phyloP scores from a whole-genome alignment of 2,113 vertebrate genomes.

The Antechinus stuartii region DNA sequence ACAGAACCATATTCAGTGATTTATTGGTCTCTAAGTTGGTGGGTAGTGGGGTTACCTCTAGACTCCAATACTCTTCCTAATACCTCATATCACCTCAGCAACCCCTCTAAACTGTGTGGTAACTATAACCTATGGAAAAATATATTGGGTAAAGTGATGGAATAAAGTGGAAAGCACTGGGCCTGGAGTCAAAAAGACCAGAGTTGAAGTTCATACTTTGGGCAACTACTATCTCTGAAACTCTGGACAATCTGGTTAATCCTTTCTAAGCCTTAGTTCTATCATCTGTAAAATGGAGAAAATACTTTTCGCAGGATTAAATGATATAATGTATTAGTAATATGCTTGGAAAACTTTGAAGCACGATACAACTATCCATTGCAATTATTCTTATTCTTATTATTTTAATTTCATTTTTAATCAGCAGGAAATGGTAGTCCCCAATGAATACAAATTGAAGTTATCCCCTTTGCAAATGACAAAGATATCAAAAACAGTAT shows the following conservation, averaged over 20 bases:
- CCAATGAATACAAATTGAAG: background rate
- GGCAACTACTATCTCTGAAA: background rate
- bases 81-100: background rate
- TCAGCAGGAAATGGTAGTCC: background rate
- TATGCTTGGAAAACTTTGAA: background rate
- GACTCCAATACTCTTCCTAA: background rate
- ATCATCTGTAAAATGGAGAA: background rate
- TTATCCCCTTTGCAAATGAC: background rate
- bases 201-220: background rate
- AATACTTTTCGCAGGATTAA: background rate
- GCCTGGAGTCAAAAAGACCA: background rate
- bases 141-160: background rate
- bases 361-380: background rate
- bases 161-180: background rate
- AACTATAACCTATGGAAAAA: background rate
- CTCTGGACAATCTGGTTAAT: background rate
- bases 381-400: background rate
- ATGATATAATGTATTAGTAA: background rate
- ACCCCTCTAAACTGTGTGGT: background rate
- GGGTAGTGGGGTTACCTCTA: no score
- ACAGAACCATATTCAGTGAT: no score
- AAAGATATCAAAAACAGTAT: background rate
- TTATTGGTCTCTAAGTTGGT: no score
- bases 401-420: background rate
- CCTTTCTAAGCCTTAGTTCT: background rate